Percentiles rank a stretch among this genome's conserved stretches.
Evolutionary conservation across 2,888 invertebrate species (phyloP).

Genomic region (Adelphocoris suturalis): DNA sequence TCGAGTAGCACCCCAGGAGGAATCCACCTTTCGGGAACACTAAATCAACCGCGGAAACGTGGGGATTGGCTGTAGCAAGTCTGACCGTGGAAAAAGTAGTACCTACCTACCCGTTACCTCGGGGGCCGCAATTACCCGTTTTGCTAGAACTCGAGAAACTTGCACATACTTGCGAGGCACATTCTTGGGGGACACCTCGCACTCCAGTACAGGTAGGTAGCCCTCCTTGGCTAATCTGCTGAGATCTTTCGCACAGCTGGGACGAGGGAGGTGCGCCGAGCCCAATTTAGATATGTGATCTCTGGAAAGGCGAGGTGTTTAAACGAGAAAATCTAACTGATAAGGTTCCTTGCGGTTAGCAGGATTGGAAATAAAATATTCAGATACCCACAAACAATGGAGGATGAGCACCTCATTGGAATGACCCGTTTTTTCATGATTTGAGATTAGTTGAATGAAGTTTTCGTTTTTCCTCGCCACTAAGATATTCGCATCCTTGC

Average conservation of each 20-base stretch:
- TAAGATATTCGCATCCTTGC: too few relatives aligned
- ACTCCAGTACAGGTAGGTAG: background rate
- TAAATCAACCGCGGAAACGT: conserved; percentile 26
- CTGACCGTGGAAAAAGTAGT: conserved; percentile 28
- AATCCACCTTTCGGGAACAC: background rate
- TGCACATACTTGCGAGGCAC: conserved; percentile 45
- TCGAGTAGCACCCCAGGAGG: background rate
- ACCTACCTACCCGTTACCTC: conserved; percentile 22
- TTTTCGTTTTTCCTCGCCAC: too few relatives aligned
- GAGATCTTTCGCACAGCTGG: background rate
- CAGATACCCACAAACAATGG: background rate
- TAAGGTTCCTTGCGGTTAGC: background rate
- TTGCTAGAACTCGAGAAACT: conserved; percentile 38
- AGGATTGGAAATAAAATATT: background rate
- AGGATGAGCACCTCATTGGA: background rate
- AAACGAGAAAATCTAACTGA: conserved; percentile 5
- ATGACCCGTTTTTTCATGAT: conserved; percentile 1
- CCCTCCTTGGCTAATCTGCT: background rate
- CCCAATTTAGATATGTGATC: conserved; percentile 51
- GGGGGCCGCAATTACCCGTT: conserved; percentile 36
- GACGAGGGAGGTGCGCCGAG: conserved; percentile 7
- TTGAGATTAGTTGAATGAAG: too few relatives aligned
- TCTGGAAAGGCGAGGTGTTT: background rate
- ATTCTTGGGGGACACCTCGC: conserved; percentile 45
- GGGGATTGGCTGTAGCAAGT: conserved; percentile 39